Evolutionary conservation across 2,113 vertebrate genomes (phyloP).

Genomic region (Oplegnathus fasciatus): DNA sequence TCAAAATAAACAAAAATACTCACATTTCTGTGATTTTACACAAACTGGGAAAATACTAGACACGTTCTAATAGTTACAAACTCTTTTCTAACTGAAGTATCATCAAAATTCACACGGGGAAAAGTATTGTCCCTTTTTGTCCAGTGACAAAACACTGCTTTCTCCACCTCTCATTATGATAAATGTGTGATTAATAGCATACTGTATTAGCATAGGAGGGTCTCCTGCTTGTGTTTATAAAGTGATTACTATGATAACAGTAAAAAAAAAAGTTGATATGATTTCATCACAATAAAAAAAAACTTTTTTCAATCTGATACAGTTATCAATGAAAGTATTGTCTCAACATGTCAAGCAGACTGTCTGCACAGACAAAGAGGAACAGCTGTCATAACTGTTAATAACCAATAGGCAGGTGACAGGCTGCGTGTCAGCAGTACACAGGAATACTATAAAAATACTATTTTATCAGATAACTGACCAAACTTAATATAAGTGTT

Average conservation of each 20-base stretch:
- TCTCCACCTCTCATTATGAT: neutral
- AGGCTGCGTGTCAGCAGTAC: no score
- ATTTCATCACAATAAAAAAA: neutral
- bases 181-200: neutral
- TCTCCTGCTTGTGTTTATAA: neutral
- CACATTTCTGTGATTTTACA: neutral
- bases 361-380: no score
- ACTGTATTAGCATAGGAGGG: neutral
- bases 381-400: no score
- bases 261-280: neutral
- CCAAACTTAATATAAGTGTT: neutral
- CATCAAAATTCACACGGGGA: neutral
- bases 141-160: neutral
- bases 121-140: neutral
- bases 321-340: no score
- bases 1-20: constrained; percentile 19
- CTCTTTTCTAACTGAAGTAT: neutral
- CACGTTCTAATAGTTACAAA: neutral
- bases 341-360: no score
- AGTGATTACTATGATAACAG: neutral
- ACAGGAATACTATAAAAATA: no score
- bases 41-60: neutral
- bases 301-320: no score
- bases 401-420: no score
- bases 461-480: neutral